These are phyloP conservation scores for Herpailurus yagouaroundi DNA, from an alignment of 2,113 vertebrate genomes.

Conservation along the genomic window DNA sequence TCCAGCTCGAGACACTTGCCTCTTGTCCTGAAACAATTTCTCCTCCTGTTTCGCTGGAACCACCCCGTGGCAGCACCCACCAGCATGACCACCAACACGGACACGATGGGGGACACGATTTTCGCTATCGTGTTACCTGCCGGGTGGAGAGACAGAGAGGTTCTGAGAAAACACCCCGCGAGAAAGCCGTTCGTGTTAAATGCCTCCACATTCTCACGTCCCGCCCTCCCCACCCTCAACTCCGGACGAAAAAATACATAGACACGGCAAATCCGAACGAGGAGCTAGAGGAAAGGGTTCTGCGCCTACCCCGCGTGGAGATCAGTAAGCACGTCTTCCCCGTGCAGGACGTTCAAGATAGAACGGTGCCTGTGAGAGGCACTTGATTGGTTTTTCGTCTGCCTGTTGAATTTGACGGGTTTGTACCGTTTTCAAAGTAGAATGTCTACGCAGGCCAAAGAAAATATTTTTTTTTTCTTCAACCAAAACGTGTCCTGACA, in stretches of 20 bases:
- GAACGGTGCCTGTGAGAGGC: fast-evolving
- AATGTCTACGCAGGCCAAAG: not conserved
- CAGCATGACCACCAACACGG: slow-evolving; percentile 78
- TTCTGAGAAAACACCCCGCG: fast-evolving
- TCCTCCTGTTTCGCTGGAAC: slow-evolving; percentile 67
- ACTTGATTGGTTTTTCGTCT: fast-evolving
- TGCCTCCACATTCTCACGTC: fast-evolving
- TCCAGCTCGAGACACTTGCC: slow-evolving; percentile 49
- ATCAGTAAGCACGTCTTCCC: fast-evolving
- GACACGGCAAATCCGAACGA: fast-evolving
- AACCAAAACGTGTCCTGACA: fast-evolving
- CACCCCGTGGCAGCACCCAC: slow-evolving; percentile 77
- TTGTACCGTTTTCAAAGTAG: not conserved
- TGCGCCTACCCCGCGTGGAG: fast-evolving
- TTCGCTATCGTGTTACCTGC: slow-evolving; percentile 69
- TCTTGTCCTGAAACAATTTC: slow-evolving; percentile 69
- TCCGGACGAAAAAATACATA: fast-evolving
- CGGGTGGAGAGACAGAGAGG: fast-evolving
- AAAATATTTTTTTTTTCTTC: no score
- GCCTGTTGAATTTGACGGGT: not conserved
- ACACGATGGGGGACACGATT: slow-evolving; percentile 84
- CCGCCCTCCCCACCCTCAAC: fast-evolving
- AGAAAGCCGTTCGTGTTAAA: fast-evolving
- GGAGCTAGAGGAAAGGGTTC: fast-evolving
- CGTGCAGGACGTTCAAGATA: fast-evolving